Evolutionary conservation across 2,113 vertebrate genomes (phyloP).

Genomic region (Rhinichthys klamathensis): DNA sequence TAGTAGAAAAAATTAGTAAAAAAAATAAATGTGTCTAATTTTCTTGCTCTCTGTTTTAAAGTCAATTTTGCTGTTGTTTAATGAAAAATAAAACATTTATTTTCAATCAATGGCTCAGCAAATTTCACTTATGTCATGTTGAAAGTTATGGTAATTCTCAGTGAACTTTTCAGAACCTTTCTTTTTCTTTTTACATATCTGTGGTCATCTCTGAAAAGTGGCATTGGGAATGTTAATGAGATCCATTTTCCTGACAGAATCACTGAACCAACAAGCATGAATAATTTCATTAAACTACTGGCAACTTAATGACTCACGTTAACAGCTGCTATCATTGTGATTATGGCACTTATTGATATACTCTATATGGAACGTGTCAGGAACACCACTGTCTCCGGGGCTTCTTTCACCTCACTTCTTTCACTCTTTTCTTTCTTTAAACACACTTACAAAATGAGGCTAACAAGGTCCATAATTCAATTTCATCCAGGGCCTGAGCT

Average conservation of each 20-base stretch:
- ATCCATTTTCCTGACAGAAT: constrained; percentile 26
- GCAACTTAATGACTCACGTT: constrained; percentile 43
- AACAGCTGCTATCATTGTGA: constrained; percentile 42
- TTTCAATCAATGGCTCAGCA: background rate
- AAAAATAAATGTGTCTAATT: constrained; percentile 26
- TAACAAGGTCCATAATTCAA: constrained; percentile 48
- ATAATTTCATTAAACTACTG: constrained; percentile 40
- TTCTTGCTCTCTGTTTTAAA: constrained; percentile 12
- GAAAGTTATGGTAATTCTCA: background rate
- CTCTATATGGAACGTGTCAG: background rate
- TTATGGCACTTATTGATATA: constrained; percentile 16
- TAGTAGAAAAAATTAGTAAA: too few relatives aligned
- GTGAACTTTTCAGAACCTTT: background rate
- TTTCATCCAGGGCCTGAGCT: constrained; percentile 24
- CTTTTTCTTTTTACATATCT: background rate
- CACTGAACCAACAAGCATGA: constrained; percentile 27
- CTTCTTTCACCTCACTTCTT: background rate
- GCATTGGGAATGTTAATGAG: constrained; percentile 19
- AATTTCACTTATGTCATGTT: background rate
- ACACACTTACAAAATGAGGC: constrained; percentile 30
- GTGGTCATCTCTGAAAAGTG: constrained; percentile 28
- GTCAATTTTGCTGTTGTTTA: background rate
- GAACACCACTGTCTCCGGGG: constrained; percentile 14
- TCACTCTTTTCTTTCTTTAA: constrained; percentile 14
- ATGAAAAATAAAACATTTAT: background rate